Conservation (phyloP, 2,113 vertebrate genomes). For the Triplophysa rosa region DNA sequence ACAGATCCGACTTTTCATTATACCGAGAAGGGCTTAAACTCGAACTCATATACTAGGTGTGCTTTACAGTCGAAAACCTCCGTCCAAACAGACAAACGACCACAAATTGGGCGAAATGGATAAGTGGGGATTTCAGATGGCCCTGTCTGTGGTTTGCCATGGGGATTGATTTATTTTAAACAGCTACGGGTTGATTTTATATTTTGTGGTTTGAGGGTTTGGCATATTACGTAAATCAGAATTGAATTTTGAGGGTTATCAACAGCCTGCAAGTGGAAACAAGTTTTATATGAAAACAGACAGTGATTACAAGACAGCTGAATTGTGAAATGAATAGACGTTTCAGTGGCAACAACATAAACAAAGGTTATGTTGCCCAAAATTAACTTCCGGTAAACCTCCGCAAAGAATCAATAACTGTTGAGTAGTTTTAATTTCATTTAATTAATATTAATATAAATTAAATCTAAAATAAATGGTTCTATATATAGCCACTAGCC, state of each 20-base stretch:
- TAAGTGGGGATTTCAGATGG: neutral
- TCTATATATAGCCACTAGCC: too few relatives aligned
- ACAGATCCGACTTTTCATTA: constrained; percentile 12
- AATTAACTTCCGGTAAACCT: too few relatives aligned
- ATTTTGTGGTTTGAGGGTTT: neutral
- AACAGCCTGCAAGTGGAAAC: neutral
- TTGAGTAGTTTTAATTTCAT: too few relatives aligned
- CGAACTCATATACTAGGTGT: neutral
- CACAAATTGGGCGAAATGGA: neutral
- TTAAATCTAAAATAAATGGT: too few relatives aligned
- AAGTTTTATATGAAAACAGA: neutral
- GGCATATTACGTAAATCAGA: neutral
- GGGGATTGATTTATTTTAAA: neutral
- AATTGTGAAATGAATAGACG: too few relatives aligned
- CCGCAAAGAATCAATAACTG: too few relatives aligned
- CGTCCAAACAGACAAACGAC: neutral
- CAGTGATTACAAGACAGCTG: too few relatives aligned
- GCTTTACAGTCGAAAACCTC: neutral
- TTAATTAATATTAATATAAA: too few relatives aligned
- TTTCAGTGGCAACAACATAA: too few relatives aligned
- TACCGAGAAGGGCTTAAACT: neutral
- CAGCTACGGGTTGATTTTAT: neutral
- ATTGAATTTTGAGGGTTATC: neutral
- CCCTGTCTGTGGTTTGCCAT: neutral
- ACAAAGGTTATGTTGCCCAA: too few relatives aligned